A percentile compares a stretch with the other conserved stretches of the same genome.
These are phyloP conservation scores for Acipenser ruthenus DNA, from an alignment of 2,797 vertebrate species.

Conservation along the genomic window DNA sequence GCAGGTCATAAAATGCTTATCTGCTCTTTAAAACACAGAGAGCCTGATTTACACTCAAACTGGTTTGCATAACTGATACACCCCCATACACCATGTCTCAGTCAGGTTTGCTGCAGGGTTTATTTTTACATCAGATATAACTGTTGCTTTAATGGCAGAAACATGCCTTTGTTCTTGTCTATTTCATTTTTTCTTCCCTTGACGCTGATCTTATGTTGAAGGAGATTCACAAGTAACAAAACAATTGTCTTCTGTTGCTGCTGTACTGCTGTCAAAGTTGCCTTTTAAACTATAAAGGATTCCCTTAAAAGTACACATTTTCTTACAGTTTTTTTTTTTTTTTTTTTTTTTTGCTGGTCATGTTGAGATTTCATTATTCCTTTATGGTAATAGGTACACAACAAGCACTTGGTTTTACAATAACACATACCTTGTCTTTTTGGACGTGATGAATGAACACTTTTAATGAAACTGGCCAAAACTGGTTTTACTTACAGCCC, in stretches of 20 bases:
- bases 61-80: not conserved
- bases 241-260: too few relatives aligned
- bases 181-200: too few relatives aligned
- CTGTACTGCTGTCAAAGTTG: too few relatives aligned
- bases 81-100: not conserved
- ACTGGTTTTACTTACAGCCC: slow-evolving; percentile 41
- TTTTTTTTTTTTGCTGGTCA: not conserved
- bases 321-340: not conserved
- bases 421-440: slow-evolving; percentile 52
- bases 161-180: too few relatives aligned
- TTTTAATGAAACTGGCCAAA: slow-evolving; percentile 66
- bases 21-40: not conserved
- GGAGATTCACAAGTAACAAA: too few relatives aligned
- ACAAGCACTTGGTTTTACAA: slow-evolving; percentile 29
- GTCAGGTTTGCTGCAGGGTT: not conserved
- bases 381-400: slow-evolving; percentile 33
- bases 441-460: slow-evolving; percentile 63
- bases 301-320: not conserved
- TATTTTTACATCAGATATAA: not conserved
- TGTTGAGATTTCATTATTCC: slow-evolving; percentile 13
- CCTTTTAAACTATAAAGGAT: too few relatives aligned
- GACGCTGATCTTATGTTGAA: too few relatives aligned
- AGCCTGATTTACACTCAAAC: not conserved
- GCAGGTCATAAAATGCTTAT: not conserved
- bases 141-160: not conserved